A percentile compares a stretch with the other conserved stretches of the same genome.
These are phyloP conservation scores for Leptopilina syphax DNA, from an alignment of 2,888 invertebrate genomes.

Conservation along the genomic window DNA sequence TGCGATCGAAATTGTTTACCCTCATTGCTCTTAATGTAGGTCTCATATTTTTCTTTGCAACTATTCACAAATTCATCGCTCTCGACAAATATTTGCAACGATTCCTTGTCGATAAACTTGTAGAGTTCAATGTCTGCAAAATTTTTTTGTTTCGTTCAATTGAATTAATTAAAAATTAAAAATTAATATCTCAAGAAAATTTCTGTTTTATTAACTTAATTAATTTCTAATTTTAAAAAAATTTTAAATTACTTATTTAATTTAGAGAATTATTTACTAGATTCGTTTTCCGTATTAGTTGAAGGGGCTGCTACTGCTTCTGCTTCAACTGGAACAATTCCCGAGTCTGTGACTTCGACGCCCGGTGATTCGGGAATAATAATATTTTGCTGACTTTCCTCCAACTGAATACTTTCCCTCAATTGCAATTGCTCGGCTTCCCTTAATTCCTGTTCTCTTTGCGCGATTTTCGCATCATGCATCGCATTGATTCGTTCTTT, in stretches of 20 bases:
- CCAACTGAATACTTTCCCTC: slow-evolving; percentile 48
- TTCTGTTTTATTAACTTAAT: too few relatives aligned
- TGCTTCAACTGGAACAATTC: slow-evolving; percentile 21
- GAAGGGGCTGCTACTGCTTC: slow-evolving; percentile 31
- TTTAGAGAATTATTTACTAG: slow-evolving; percentile 38
- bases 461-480: slow-evolving; percentile 64
- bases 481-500: slow-evolving; percentile 63
- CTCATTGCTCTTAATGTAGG: slow-evolving; percentile 80
- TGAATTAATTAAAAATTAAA: background rate
- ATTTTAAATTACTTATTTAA: background rate
- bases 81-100: slow-evolving; percentile 79
- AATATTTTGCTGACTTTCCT: slow-evolving; percentile 48
- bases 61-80: slow-evolving; percentile 80
- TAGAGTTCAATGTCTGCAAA: slow-evolving; percentile 44
- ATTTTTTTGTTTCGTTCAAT: background rate
- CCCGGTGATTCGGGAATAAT: slow-evolving; percentile 41
- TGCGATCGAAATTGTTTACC: slow-evolving; percentile 89
- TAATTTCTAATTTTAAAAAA: too few relatives aligned
- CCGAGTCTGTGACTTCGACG: slow-evolving; percentile 38
- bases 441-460: slow-evolving; percentile 78
- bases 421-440: slow-evolving; percentile 74
- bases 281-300: slow-evolving; percentile 40
- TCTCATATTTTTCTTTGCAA: slow-evolving; percentile 81
- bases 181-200: too few relatives aligned
- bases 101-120: slow-evolving; percentile 62